A percentile compares a stretch with the other conserved stretches of the same genome.
phyloP scores from a whole-genome alignment of 1,140 invertebrate genomes.

The Globodera ellingtonae region DNA sequence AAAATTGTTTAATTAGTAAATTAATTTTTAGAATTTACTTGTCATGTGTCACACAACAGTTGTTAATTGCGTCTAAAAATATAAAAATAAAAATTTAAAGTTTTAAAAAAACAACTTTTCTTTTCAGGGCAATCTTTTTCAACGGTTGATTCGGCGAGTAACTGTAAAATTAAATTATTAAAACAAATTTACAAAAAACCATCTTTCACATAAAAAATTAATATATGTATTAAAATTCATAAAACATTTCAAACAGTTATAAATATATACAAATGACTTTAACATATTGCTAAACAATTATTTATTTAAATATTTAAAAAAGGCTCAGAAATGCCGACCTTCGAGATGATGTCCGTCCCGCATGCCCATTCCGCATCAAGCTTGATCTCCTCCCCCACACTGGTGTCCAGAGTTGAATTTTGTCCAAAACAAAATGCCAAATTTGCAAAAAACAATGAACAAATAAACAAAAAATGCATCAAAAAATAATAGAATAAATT shows the following conservation, averaged over 20 bases:
- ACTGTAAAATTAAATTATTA: neutral
- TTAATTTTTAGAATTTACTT: neutral
- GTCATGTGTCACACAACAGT: conserved; percentile 33
- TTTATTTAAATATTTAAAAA: conserved; percentile 14
- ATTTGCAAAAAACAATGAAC: neutral
- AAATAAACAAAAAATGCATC: neutral
- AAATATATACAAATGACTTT: neutral
- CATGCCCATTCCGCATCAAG: conserved; percentile 26
- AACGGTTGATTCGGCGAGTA: neutral
- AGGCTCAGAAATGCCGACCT: conserved; percentile 2
- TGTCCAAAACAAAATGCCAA: neutral
- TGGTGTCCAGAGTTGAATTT: neutral
- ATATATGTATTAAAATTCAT: no score
- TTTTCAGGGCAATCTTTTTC: neutral
- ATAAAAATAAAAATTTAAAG: neutral
- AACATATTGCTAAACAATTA: neutral
- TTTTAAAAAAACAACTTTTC: neutral
- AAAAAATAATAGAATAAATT: neutral
- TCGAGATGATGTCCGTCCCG: conserved; percentile 33
- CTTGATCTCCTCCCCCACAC: neutral
- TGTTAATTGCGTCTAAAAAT: conserved; percentile 26
- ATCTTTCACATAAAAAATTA: neutral
- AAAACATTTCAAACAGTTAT: neutral
- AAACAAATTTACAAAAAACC: neutral
- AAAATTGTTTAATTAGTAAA: neutral